Base-by-base conservation (phyloP, 2,113 vertebrate genomes). In the Pungitius pungitius region DNA sequence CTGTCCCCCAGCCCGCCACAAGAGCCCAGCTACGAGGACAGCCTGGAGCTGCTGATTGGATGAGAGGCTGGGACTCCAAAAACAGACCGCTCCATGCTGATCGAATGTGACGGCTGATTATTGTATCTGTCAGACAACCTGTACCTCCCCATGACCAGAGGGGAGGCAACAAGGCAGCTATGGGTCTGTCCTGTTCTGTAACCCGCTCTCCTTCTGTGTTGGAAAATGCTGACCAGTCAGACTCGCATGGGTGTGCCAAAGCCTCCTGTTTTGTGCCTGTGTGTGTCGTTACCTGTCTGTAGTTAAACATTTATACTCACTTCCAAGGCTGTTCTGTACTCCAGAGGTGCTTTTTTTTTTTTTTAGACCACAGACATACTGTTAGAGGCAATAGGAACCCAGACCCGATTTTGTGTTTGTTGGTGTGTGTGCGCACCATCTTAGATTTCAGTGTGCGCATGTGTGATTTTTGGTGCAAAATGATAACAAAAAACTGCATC, bases 11-110 rank as follows among this genome's bases (percentile, higher is more conserved):
- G 95, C 94, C 93, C 96, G 54, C 96, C 96, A 0, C 96, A 95
- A 76, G 96, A 98, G 76, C 95, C 96, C 93, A 96, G 91, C 94
- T 96, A 96, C 85, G 96, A 98, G 91, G 97, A 98, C 93, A 95
- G 95, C 93, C 95, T 99, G 93, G 96, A 97, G 92, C 95, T 99
- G 95, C 95, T 97, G 93, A 97, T 92, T 55, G 90, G 91, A 74
- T 89, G 84, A 90, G 68, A 58, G 72, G 77, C 79, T 55, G 78
- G 65, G 54, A 80, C 77, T 77, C 75, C 18, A 24, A 30, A 18
- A 75, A 63, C 42, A 47, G 73, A 89, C 82, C 76, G 83, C 84
- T 88, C 65, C 73, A 90, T 92, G 86, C 82, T 77, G 84, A 85
- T 78, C 83, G 89, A 90, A 89, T 89, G 90, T 91, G 85, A 87